A percentile compares a stretch with the other conserved stretches of the same genome.
Evolutionary conservation across 1,140 invertebrate genomes (phyloP).

Genomic region (Pseudoatta argentina): DNA sequence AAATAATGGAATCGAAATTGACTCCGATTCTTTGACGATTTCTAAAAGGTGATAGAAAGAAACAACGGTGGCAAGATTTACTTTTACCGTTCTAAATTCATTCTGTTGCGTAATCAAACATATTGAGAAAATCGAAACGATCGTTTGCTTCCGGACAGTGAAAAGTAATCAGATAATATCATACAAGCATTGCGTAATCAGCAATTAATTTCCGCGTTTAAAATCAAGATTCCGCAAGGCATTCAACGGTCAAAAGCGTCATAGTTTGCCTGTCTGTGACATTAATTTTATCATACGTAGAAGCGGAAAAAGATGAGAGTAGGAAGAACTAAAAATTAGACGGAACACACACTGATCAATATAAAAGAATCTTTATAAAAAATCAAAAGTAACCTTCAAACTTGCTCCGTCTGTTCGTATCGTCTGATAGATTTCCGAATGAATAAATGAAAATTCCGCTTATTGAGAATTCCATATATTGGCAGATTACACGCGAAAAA

Average conservation of each 20-base stretch:
- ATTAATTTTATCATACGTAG: slow-evolving; percentile 14
- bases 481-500: slow-evolving; percentile 8
- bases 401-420: neutral
- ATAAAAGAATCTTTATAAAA: slow-evolving; percentile 9
- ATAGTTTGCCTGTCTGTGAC: neutral
- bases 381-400: slow-evolving; percentile 28
- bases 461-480: slow-evolving; percentile 32
- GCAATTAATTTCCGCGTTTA: neutral
- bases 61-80: neutral
- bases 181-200: neutral
- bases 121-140: neutral
- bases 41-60: neutral
- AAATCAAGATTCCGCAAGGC: neutral
- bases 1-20: slow-evolving; percentile 34
- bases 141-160: neutral
- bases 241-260: too few relatives aligned
- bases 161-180: neutral
- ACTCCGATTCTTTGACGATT: neutral
- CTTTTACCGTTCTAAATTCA: neutral
- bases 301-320: neutral
- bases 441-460: slow-evolving; percentile 13
- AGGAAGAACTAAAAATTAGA: neutral
- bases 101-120: neutral
- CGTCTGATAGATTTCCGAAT: slow-evolving; percentile 10
- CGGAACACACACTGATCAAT: neutral